These are phyloP conservation scores for Schizothorax lantsangensis DNA, from an alignment of 2,797 vertebrate genomes.

Conservation along the genomic window DNA sequence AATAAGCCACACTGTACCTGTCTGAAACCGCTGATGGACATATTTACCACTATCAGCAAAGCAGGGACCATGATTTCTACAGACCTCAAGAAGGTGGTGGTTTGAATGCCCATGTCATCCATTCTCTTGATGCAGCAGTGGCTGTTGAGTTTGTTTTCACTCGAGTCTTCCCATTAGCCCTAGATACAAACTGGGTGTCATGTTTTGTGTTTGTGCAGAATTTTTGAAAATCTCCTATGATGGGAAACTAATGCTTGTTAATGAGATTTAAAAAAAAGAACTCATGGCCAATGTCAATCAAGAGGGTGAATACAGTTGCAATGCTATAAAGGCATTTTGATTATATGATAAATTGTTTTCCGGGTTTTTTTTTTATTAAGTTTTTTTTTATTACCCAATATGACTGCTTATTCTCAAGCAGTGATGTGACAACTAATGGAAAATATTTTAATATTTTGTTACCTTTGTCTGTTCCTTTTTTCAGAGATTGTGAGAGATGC, in stretches of 20 bases:
- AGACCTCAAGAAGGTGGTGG: slow-evolving; percentile 50
- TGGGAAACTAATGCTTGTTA: slow-evolving; percentile 15
- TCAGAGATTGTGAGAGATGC: slow-evolving; percentile 68
- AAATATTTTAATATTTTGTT: slow-evolving; percentile 65
- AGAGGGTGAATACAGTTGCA: slow-evolving; percentile 57
- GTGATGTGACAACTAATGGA: slow-evolving; percentile 62
- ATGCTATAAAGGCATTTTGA: slow-evolving; percentile 65
- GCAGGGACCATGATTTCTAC: slow-evolving; percentile 43
- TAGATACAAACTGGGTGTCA: slow-evolving; percentile 37
- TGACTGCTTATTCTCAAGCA: slow-evolving; percentile 70
- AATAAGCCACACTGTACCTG: slow-evolving; percentile 55
- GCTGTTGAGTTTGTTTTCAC: slow-evolving; percentile 54
- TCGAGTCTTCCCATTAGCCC: slow-evolving; percentile 53
- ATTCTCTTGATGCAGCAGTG: slow-evolving; percentile 62
- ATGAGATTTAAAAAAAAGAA: not conserved
- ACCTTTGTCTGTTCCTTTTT: slow-evolving; percentile 62
- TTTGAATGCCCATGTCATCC: slow-evolving; percentile 59
- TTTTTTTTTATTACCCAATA: slow-evolving; percentile 63
- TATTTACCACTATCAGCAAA: slow-evolving; percentile 47
- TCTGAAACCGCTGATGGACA: slow-evolving; percentile 56
- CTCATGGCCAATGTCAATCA: slow-evolving; percentile 55
- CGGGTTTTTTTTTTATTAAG: not conserved
- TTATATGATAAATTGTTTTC: slow-evolving; percentile 55
- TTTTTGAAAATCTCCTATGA: slow-evolving; percentile 4
- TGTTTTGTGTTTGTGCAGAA: slow-evolving; percentile 46